Evolutionary conservation across 2,113 vertebrate species (phyloP).

Genomic region (Maccullochella peelii): DNA sequence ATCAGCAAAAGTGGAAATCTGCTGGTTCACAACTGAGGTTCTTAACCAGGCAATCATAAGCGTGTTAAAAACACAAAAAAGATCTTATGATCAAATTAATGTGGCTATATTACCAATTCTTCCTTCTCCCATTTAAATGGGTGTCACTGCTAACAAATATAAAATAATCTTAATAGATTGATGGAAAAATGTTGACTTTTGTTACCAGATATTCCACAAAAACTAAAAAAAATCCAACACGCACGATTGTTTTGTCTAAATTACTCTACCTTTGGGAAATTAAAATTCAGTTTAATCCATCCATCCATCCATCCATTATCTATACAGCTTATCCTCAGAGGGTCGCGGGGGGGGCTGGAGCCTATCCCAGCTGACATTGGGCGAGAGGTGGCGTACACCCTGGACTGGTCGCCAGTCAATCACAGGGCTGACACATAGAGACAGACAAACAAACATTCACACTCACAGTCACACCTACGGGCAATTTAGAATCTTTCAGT

Average conservation of each 20-base stretch:
- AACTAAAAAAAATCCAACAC: background rate
- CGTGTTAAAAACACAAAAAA: background rate
- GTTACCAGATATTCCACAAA: background rate
- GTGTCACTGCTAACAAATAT: background rate
- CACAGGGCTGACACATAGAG: too few relatives aligned
- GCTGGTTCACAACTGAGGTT: background rate
- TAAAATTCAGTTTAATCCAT: background rate
- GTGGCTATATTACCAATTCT: too few relatives aligned
- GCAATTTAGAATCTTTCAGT: too few relatives aligned
- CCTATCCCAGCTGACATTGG: too few relatives aligned
- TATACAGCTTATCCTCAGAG: too few relatives aligned
- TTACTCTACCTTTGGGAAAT: constrained; percentile 4
- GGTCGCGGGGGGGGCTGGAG: too few relatives aligned
- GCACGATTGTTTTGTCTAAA: background rate
- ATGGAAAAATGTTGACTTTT: background rate
- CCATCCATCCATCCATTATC: too few relatives aligned
- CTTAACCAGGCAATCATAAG: background rate
- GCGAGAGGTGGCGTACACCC: too few relatives aligned
- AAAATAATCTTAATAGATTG: background rate
- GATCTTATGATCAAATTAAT: background rate
- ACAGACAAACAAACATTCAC: too few relatives aligned
- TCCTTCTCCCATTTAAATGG: background rate
- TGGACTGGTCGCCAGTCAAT: too few relatives aligned
- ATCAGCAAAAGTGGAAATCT: background rate
- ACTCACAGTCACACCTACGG: too few relatives aligned